These are phyloP conservation scores for Ferrisia virgata DNA, from an alignment of 2,888 invertebrate genomes.

Conservation along the genomic window DNA sequence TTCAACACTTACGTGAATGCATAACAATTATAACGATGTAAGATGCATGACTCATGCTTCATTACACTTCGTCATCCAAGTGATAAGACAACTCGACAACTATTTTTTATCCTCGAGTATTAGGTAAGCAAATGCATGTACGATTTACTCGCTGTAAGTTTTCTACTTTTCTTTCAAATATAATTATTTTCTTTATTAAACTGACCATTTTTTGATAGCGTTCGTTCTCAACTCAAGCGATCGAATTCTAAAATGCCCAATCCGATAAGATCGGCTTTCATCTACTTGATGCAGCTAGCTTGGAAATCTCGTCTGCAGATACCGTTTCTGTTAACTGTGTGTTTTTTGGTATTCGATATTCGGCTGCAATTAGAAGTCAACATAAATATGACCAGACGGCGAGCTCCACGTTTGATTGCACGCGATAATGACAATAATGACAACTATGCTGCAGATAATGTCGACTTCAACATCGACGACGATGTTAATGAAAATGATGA, in stretches of 20 bases:
- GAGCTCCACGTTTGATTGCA: not conserved
- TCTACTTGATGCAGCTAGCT: constrained; percentile 38
- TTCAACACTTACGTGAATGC: no score
- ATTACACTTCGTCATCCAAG: no score
- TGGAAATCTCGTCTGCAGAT: constrained; percentile 37
- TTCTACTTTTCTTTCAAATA: no score
- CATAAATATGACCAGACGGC: constrained; percentile 29
- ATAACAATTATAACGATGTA: no score
- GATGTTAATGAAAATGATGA: constrained; percentile 25
- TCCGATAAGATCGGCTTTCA: constrained; percentile 16
- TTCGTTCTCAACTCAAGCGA: no score
- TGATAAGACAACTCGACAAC: no score
- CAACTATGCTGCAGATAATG: not conserved
- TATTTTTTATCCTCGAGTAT: no score
- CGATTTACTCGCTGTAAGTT: no score
- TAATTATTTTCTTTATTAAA: no score
- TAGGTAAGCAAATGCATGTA: no score
- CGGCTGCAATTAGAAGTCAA: constrained; percentile 35
- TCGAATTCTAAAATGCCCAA: not conserved
- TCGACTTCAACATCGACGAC: not conserved
- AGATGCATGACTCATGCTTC: no score
- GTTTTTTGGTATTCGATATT: constrained; percentile 34
- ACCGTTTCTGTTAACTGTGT: constrained; percentile 32
- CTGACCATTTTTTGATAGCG: no score
- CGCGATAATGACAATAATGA: not conserved